Base-by-base conservation (phyloP, 1,140 invertebrate species). In the Drosophila eugracilis region DNA sequence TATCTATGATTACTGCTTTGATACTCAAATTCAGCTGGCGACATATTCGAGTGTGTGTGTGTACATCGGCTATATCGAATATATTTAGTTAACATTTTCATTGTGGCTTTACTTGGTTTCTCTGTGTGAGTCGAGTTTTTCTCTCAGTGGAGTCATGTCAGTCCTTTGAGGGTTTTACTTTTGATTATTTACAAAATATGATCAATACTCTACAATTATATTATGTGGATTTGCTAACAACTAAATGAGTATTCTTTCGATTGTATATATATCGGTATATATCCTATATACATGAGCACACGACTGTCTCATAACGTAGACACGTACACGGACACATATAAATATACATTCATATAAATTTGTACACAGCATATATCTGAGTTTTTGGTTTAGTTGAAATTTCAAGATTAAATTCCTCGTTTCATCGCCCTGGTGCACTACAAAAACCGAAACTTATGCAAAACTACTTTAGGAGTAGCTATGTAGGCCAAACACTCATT, bases 1-100 rank as follows among this genome's bases (percentile, higher is more conserved):
- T 78, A 53, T 74, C 75, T 84, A 85, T 85, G 80, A 85, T 79
- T 85, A 74, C 80, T 79, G 80, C 77, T 54, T 84, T 84, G 75
- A 78, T 78, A 84, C 75, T 74, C 81, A 74, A 75, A 65, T 65
- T 86, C 79, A 75, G 60, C 75, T 79, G 78, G 78, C 78, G 62
- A 49, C 37, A 77, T 52, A 52, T 42, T 69, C 65, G 41, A 55
- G 21, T 69, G 28, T 53, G 21, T 69, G 28, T 53, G 69, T 67
- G 44, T 70, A 79, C 54, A 45, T 67, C 39, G 58, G 58, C 57
- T 79, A 69, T 78, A 77, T 75, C 75, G 60, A 84, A 78, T 85
- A 86, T 73, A 80, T 80, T 77, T 85, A 85, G 81, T 85, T 85
- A 85, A 85, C 81, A 85, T 77, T 58, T 73, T 84, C 57, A 63